Evolutionary conservation across 2,113 vertebrate genomes (phyloP), one percentile per base, ranked within the genome.

Genomic region (Tinamus guttatus): DNA sequence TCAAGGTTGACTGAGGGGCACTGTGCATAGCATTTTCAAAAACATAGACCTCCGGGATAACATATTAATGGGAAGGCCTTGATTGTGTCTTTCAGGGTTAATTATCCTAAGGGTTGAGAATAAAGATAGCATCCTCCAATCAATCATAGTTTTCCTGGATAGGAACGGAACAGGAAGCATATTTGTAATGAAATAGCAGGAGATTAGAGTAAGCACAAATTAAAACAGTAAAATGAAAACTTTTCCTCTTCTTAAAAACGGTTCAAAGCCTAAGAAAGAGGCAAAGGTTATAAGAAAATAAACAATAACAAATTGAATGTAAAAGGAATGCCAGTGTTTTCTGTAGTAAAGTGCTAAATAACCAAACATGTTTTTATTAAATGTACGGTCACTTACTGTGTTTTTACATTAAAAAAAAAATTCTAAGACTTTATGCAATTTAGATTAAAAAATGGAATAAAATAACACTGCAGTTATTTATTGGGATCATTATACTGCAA

Each of bases 71-170:
- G 34, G 36, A 74, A 91, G 49, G 24, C 18, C 62, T 85, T 90
- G 52, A 93, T 58, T 93, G 43, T 80, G 21, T 71, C 21, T 76
- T 94, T 89, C 77, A 73, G 80, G 51, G 81, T 91, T 94, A 93
- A 94, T 96, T 94, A 91, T 78, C 73, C 38, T 38, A n/a, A 83
- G 34, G 54, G 38, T 34, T 60, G 71, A 92, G 58, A 92, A 94
- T 79, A 87, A 92, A 97, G 92, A 92, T 41, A 91, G 49, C 76
- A 95, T 52, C 82, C 13, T 89, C 75, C 58, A 85, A 62, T 93
- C 83, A 95, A 71, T 88, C 87, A 45, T 30, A 56, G 30, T 28
- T 89, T 95, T 73, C 81, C 34, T 94, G 43, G 10, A 32, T 91
- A 86, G n/a, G 51, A 87, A 85, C 21, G 75, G 88, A 89, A 41